Base-by-base conservation (phyloP, 35 echinoderm and acorn worm species). In the Holothuria glaberrima region DNA sequence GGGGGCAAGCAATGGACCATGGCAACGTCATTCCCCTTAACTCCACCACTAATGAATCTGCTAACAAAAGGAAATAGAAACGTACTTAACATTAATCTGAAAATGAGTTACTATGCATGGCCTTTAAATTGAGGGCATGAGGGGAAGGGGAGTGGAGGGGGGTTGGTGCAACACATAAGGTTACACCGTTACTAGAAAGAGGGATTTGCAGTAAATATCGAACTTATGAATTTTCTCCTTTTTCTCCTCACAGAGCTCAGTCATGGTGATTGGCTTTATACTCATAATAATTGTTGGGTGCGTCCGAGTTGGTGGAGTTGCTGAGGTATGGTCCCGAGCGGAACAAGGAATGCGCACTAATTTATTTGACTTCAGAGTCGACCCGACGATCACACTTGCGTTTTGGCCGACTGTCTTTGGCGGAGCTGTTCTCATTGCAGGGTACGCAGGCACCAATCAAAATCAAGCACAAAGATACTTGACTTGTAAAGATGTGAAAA, bases 381-480 rank as follows among this genome's bases (percentile, higher is more conserved):
- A 82, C 50, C 79, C 79, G 5, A 82, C 79, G 17, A 60, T 82
- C 24, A 82, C 35, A 28, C 79, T 82, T 12, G 44, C 79, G 1
- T 82, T 82, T 17, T 82, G 79, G 79, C 28, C 44, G 9, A 82
- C 79, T 27, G 6, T 27, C 10, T 12, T 82, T 5, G 78, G 78
- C 9, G 78, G 78, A 59, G 46, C 56, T 48, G 38, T 82, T 59
- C 30, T 82, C 1, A 59, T 82, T 48, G 16, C 48, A 10, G 18
- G 34, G 17, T 56, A 57, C 46, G 30, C 26, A 13, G 78, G 46
- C 18, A 22, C 56, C 18, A 82, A 82, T 59, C 78, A 82, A 82
- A 82, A 82, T 32, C 78, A 82, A 58, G 78, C 78, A 27, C 78
- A 82, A 59, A 82, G 78, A 32, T 82, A 24, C 56, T 59, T 82